Evolutionary conservation across 2,113 vertebrate genomes (phyloP).

Genomic region (Campylomormyrus numenius): DNA sequence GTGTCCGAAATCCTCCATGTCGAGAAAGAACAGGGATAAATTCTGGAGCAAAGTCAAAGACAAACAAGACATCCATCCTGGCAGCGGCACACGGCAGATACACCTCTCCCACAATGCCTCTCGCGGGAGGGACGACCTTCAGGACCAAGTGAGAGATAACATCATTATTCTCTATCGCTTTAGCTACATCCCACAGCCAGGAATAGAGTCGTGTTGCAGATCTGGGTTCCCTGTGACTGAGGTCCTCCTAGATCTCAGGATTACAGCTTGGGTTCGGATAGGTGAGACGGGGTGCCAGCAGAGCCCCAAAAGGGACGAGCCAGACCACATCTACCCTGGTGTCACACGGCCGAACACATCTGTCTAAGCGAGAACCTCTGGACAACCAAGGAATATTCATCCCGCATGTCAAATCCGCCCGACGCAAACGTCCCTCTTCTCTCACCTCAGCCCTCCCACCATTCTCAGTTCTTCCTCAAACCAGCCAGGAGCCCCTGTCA

Average conservation of each 20-base stretch:
- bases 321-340: background rate
- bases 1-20: constrained; percentile 16
- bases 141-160: constrained; percentile 46
- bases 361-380: background rate
- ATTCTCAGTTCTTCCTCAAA: background rate
- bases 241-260: background rate
- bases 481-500: constrained; percentile 39
- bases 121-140: constrained; percentile 57
- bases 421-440: background rate
- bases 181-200: constrained; percentile 38
- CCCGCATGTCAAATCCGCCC: background rate
- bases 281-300: background rate
- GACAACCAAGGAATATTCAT: background rate
- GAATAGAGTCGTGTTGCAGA: constrained; percentile 42
- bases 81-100: constrained; percentile 40
- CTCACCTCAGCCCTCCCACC: background rate
- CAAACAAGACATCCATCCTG: constrained; percentile 51
- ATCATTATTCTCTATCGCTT: constrained; percentile 52
- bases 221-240: constrained; percentile 1
- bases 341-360: background rate
- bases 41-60: constrained; percentile 59
- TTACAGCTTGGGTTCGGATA: background rate
- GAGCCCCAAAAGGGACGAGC: background rate
- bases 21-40: constrained; percentile 38
- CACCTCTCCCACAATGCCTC: constrained; percentile 56